Evolutionary conservation across 1,140 invertebrate species (phyloP), one percentile per base, ranked within the genome.

Genomic region (Eulimnadia texana): DNA sequence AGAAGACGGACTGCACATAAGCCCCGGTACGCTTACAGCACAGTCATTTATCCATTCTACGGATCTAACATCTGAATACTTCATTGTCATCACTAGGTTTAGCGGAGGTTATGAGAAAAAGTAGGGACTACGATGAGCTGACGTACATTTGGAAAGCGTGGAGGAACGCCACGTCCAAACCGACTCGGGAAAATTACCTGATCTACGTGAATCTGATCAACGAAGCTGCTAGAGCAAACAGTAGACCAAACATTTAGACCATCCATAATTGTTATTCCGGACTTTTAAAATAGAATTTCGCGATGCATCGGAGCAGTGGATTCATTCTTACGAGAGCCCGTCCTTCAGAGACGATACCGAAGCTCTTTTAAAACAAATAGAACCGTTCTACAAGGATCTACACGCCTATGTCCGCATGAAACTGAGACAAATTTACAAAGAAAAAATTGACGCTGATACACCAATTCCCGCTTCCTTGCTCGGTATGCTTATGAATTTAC

Each of bases 391-490:
- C 69, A 82, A 90, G 63, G 79, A 88, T 60, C 73, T 97, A 0
- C 93, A 96, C 67, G 84, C 90, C 3, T 97, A 94, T 72, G 84
- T 94, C 0, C 78, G 92, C 24, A 80, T 83, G 61, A 86, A 86
- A 70, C 76, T 97, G 19, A 78, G 85, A 23, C 82, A 90, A 69
- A 78, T 83, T 51, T 90, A 90, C 68, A 87, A 87, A 3, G 55
- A 57, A 9, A 70, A 81, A 84, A 65, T 59, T 91, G 23, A 84
- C 80, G 61, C 72, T 80, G 0, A 82, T 86, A 29, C 55, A 0
- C 88, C 90, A 0, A 81, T 97, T 54, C 92, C 93, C 0, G 90
- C 90, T 0, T 92, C 96, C 70, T 80, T 97, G 50, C 77, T 95
- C 63, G 88, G 89, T 79, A 72, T 70, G 2, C n/a, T n/a, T n/a